Evolutionary conservation across 1,140 invertebrate species (phyloP).

Genomic region (Habropoda laboriosa): DNA sequence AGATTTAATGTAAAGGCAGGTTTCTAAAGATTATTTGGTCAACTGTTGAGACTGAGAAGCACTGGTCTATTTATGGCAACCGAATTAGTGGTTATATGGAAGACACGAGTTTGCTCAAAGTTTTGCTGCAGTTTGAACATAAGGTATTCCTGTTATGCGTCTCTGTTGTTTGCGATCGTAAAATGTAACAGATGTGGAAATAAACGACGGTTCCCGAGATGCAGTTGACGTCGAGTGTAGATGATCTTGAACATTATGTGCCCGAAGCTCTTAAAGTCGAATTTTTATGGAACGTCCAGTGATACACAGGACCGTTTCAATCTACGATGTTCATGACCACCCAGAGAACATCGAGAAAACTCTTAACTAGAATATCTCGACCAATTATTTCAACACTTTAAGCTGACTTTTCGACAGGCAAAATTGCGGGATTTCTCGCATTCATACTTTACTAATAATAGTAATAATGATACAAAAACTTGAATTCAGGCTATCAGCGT

Average conservation of each 20-base stretch:
- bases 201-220: conserved; percentile 17
- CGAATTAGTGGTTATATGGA: conserved; percentile 21
- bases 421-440: too few species aligned
- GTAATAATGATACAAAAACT: too few species aligned
- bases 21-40: too few species aligned
- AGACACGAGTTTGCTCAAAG: background rate
- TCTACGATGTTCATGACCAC: too few species aligned
- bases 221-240: background rate
- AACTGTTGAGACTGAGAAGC: background rate
- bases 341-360: too few species aligned
- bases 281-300: background rate
- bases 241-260: background rate
- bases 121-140: background rate
- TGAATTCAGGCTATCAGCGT: too few species aligned
- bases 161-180: background rate
- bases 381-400: too few species aligned
- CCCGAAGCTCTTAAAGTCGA: background rate
- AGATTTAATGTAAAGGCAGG: too few species aligned
- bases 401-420: too few species aligned
- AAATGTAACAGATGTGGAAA: conserved; percentile 10
- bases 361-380: too few species aligned
- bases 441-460: too few species aligned
- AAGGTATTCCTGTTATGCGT: conserved; percentile 1
- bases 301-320: too few species aligned
- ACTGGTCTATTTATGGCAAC: background rate